Evolutionary conservation across 2,888 invertebrate species (phyloP).

Genomic region (Rugalucina vietnamica): DNA sequence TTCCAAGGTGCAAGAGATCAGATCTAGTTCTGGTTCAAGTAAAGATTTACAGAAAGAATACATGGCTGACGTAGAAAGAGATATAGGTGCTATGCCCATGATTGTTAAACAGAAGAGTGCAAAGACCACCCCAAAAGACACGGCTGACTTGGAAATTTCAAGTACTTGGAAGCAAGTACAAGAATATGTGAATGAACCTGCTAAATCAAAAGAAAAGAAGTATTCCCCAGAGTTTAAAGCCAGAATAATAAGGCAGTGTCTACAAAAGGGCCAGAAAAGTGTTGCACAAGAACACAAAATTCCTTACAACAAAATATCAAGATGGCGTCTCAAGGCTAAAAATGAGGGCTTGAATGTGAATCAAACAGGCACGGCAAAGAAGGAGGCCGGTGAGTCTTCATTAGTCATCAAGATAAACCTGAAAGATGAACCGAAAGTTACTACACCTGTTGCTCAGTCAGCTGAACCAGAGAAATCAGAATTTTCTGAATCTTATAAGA

Average conservation of each 20-base stretch:
- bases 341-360: background rate
- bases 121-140: background rate
- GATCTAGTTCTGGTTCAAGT: background rate
- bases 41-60: conserved; percentile 22
- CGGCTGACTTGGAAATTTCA: conserved; percentile 48
- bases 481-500: conserved; percentile 25
- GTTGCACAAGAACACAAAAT: conserved; percentile 50
- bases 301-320: conserved; percentile 60
- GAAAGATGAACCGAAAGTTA: background rate
- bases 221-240: conserved; percentile 54
- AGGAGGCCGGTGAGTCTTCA: background rate
- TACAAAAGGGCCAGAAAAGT: conserved; percentile 49
- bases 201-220: conserved; percentile 35
- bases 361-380: background rate
- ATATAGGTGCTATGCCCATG: conserved; percentile 59
- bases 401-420: background rate
- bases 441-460: background rate
- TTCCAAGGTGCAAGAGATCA: background rate
- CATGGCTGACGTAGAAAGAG: conserved; percentile 41
- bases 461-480: background rate
- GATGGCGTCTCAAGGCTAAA: conserved; percentile 57
- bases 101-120: conserved; percentile 40
- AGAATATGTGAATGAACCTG: conserved; percentile 42
- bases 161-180: conserved; percentile 64
- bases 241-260: conserved; percentile 52